These are phyloP conservation scores for Drosophila putrida DNA, from an alignment of 2,888 invertebrate genomes.

Conservation along the genomic window DNA sequence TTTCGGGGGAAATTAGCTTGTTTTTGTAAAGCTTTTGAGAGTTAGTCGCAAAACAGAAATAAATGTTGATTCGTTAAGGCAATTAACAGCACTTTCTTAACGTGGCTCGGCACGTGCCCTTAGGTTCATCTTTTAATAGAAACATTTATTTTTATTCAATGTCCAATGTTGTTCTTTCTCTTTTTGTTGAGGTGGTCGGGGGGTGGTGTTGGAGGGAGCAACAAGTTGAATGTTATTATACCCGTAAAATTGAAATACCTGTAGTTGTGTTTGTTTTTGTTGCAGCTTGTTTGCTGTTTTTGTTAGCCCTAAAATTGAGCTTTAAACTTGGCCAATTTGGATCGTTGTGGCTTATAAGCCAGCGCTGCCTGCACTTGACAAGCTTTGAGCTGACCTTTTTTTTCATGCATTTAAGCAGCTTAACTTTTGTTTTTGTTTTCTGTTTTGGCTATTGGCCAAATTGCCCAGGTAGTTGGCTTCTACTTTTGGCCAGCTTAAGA, in stretches of 20 bases:
- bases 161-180: not conserved
- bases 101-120: not conserved
- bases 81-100: conserved; percentile 36
- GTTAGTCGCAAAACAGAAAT: not conserved
- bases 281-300: not conserved
- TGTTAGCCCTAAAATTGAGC: not conserved
- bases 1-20: not conserved
- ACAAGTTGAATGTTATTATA: conserved; percentile 5
- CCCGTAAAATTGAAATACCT: not conserved
- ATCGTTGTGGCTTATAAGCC: conserved; percentile 17
- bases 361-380: conserved; percentile 17
- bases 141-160: conserved; percentile 1
- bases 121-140: not conserved
- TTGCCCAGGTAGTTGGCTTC: conserved; percentile 10
- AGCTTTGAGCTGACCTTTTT: conserved; percentile 41
- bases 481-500: conserved; percentile 12
- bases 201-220: not conserved
- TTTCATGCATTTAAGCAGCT: conserved; percentile 39
- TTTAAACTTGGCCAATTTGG: conserved; percentile 14
- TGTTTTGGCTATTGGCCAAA: conserved; percentile 17
- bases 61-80: conserved; percentile 16
- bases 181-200: not conserved
- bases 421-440: conserved; percentile 41
- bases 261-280: not conserved
- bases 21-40: not conserved